Evolutionary conservation across 1,140 invertebrate genomes (phyloP), one percentile per base, ranked within the genome.

Genomic region (Dermatophagoides farinae): DNA sequence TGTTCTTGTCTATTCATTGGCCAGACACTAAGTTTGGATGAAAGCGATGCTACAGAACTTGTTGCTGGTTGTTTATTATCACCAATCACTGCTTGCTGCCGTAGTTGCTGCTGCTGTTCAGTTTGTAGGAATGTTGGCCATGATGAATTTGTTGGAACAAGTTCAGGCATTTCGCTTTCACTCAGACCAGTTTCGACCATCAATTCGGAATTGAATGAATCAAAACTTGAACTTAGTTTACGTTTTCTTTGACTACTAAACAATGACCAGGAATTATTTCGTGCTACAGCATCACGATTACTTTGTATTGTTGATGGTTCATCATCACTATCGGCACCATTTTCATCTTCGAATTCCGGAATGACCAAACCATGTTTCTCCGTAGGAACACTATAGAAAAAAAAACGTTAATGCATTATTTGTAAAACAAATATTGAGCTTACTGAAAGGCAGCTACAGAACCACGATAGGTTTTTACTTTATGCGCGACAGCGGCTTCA

Each of bases 381-480:
- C 65, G 78, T 76, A 2, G 78, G 78, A n/a, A 79, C 77, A 47
- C 78, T 79, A 64, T 55, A 18, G 1, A 38, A 22, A 31, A 62
- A 5, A 52, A 38, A 57, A 18, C 16, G 18, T 37, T 37, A 31
- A 54, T 44, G 11, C 4, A 50, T 47, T 14, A 61, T 4, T 62
- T 1, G 38, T n/a, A 51, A 22, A 31, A 6, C 22, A 57, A 37
- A 49, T 14, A 16, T 47, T 43, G 20, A 59, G 16, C 31, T 77
- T 71, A 80, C 79, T 70, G 73, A 77, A 80, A 80, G 51, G 78
- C 74, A 38, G 77, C 78, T 2, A 80, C 79, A 31, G 79, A 81
- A 62, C 79, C 79, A 51, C 78, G 71, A 67, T 80, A 80, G 0
- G 79, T 79, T 67, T 79, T 79, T 65, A 75, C 78, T 63, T 80